Percentiles rank a stretch among this genome's conserved stretches.
Evolutionary conservation across 2,113 vertebrate species (phyloP).

Genomic region (Talpa occidentalis): DNA sequence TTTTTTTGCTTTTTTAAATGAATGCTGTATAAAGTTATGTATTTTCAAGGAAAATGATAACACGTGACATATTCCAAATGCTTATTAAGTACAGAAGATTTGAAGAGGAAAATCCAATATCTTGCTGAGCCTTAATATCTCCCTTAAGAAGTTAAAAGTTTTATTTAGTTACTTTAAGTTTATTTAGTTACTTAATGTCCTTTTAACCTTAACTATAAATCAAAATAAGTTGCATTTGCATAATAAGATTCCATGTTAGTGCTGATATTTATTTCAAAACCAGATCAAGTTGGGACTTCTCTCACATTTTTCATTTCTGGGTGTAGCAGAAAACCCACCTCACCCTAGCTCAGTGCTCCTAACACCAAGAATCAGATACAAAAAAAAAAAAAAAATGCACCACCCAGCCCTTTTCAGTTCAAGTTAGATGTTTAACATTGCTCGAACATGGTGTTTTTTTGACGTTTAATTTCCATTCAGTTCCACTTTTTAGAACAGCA

Average conservation of each 20-base stretch:
- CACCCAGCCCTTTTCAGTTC: neutral
- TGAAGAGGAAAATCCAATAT: neutral
- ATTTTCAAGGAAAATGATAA: constrained; percentile 46
- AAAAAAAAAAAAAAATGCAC: neutral
- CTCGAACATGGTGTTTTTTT: constrained; percentile 22
- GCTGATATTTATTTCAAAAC: neutral
- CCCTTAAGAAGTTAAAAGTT: neutral
- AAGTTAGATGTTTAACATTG: constrained; percentile 32
- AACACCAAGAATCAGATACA: neutral
- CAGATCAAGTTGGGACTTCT: neutral
- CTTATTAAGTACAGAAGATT: constrained; percentile 17
- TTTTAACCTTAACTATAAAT: neutral
- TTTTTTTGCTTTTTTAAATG: neutral
- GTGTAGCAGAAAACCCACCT: neutral
- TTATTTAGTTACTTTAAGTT: neutral
- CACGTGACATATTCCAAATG: neutral
- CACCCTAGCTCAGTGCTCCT: neutral
- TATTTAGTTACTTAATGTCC: neutral
- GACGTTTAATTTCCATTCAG: constrained; percentile 44
- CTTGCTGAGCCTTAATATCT: neutral
- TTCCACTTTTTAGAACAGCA: constrained; percentile 39
- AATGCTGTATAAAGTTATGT: neutral
- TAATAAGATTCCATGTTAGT: neutral
- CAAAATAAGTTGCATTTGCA: neutral
- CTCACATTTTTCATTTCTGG: neutral